These are phyloP conservation scores for Gallinago jamesoni DNA, from an alignment of 2,113 vertebrate species.

Conservation along the genomic window DNA sequence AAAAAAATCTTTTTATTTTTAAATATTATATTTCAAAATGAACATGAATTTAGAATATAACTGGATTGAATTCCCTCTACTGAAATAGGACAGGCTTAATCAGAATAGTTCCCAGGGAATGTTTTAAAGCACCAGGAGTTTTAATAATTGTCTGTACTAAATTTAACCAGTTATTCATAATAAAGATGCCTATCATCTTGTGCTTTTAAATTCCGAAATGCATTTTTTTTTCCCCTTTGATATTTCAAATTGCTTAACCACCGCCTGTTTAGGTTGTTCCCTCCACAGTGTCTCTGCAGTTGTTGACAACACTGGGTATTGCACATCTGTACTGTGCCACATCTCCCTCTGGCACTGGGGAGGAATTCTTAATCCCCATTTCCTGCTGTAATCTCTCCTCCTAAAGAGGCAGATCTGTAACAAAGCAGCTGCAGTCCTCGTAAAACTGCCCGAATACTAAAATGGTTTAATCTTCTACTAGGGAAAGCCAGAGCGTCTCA, in stretches of 20 bases:
- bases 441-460: neutral
- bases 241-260: neutral
- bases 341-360: neutral
- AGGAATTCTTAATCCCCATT: conserved; percentile 13
- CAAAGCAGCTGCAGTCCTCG: conserved; percentile 14
- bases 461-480: conserved; percentile 37
- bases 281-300: neutral
- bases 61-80: neutral
- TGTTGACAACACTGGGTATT: neutral
- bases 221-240: neutral
- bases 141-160: neutral
- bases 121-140: neutral
- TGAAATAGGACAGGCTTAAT: neutral
- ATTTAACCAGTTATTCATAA: neutral
- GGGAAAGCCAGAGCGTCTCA: neutral
- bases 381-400: conserved; percentile 4
- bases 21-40: neutral
- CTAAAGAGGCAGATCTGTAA: neutral
- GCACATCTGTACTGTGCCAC: neutral
- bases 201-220: neutral
- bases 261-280: neutral
- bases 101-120: neutral
- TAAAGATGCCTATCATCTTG: neutral
- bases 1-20: neutral
- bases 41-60: neutral